Evolutionary conservation across 1,140 invertebrate species (phyloP).

Genomic region (Popillia japonica): DNA sequence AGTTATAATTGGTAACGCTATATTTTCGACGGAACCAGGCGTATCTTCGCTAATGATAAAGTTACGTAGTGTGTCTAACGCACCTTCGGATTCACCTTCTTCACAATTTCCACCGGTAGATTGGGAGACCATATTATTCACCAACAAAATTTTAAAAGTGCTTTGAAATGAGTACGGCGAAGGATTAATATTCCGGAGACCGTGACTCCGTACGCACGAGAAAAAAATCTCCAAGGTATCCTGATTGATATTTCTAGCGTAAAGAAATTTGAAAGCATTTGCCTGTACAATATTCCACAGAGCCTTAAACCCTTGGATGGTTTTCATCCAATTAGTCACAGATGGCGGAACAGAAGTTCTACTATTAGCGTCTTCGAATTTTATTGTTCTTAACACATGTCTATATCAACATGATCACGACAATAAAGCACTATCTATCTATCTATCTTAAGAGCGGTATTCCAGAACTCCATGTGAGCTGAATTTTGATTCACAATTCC

Average conservation of each 20-base stretch:
- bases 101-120: constrained; percentile 42
- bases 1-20: too few relatives aligned
- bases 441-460: neutral
- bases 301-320: constrained; percentile 39
- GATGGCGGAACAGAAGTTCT: constrained; percentile 30
- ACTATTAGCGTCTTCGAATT: neutral
- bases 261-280: constrained; percentile 34
- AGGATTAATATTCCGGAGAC: constrained; percentile 43
- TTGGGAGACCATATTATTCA: constrained; percentile 44
- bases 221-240: constrained; percentile 49
- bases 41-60: neutral
- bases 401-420: too few relatives aligned
- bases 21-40: too few relatives aligned
- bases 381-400: neutral
- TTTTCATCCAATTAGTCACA: constrained; percentile 41
- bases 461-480: constrained; percentile 16
- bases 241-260: constrained; percentile 44
- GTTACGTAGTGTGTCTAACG: neutral
- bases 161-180: constrained; percentile 35
- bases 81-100: constrained; percentile 36
- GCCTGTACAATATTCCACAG: constrained; percentile 10
- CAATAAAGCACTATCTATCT: too few relatives aligned
- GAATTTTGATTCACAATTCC: neutral
- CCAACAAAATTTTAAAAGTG: constrained; percentile 43
- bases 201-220: constrained; percentile 40